These are phyloP conservation scores for Augochlorella aurata DNA, from an alignment of 2,888 invertebrate genomes.

Conservation along the genomic window DNA sequence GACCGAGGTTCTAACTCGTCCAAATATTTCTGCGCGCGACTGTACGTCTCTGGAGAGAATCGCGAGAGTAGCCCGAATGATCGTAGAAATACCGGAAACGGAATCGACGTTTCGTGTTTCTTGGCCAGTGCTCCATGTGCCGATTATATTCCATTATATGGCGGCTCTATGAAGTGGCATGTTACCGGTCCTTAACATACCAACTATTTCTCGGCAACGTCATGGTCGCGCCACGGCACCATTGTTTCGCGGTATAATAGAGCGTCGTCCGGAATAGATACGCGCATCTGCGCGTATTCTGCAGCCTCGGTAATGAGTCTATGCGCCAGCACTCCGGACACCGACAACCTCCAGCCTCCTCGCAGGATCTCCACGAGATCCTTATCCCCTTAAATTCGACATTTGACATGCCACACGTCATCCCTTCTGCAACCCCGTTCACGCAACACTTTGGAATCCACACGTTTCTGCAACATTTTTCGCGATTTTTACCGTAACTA, in stretches of 20 bases:
- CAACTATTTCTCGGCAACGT: slow-evolving; percentile 53
- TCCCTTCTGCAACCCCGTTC: slow-evolving; percentile 32
- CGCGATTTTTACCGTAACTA: background rate
- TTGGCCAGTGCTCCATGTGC: slow-evolving; percentile 35
- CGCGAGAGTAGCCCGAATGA: background rate
- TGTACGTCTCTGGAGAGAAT: background rate
- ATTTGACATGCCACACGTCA: slow-evolving; percentile 68
- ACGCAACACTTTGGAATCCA: background rate
- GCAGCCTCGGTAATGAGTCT: slow-evolving; percentile 56
- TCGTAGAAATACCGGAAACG: slow-evolving; percentile 34
- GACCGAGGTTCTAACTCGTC: no score
- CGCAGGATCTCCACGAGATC: slow-evolving; percentile 57
- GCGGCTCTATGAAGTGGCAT: slow-evolving; percentile 50
- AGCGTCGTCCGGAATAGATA: slow-evolving; percentile 46
- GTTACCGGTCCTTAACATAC: slow-evolving; percentile 53
- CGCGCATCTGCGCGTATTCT: slow-evolving; percentile 49
- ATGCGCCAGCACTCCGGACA: slow-evolving; percentile 54
- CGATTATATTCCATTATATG: slow-evolving; percentile 55
- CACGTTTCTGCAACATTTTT: background rate
- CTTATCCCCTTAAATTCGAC: slow-evolving; percentile 67
- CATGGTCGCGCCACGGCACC: slow-evolving; percentile 44
- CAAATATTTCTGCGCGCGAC: background rate
- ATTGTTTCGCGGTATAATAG: slow-evolving; percentile 60
- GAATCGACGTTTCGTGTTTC: slow-evolving; percentile 35
- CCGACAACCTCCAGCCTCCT: slow-evolving; percentile 51